These are phyloP conservation scores for Ophraella communa DNA, from an alignment of 2,888 invertebrate species.

Conservation along the genomic window DNA sequence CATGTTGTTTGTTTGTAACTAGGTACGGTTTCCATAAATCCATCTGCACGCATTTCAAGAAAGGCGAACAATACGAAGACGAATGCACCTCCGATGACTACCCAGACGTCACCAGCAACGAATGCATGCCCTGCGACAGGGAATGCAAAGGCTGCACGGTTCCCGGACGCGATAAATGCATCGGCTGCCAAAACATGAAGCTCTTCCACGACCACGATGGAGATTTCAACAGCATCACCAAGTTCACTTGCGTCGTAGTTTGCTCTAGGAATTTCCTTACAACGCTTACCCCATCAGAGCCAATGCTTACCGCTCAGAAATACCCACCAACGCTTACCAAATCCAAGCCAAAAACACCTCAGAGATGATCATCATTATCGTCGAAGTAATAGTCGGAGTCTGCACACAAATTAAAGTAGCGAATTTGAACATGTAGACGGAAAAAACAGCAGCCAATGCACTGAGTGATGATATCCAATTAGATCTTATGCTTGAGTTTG, in stretches of 20 bases:
- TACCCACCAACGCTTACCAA: constrained; percentile 30
- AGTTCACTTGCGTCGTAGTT: constrained; percentile 83
- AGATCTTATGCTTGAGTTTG: no score
- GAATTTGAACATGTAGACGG: no score
- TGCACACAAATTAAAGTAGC: no score
- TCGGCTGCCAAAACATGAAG: constrained; percentile 79
- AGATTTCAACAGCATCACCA: constrained; percentile 63
- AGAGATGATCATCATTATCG: constrained; percentile 39
- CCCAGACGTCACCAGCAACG: constrained; percentile 74
- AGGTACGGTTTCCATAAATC: constrained; percentile 87
- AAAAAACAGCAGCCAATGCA: no score
- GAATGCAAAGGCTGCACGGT: constrained; percentile 89
- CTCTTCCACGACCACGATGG: constrained; percentile 65
- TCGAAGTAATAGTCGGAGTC: constrained; percentile 34
- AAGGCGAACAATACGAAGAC: constrained; percentile 89
- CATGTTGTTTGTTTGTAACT: no score
- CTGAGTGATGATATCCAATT: no score
- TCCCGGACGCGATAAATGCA: constrained; percentile 76
- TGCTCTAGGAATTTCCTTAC: constrained; percentile 82
- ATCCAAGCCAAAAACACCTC: constrained; percentile 35
- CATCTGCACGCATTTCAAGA: constrained; percentile 84
- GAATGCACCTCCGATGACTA: constrained; percentile 87
- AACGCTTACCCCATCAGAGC: constrained; percentile 76
- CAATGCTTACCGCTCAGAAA: constrained; percentile 79
- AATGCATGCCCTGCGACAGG: constrained; percentile 77